phyloP scores from a whole-genome alignment of 2,888 invertebrate species.

The Agapetus fuscipes region DNA sequence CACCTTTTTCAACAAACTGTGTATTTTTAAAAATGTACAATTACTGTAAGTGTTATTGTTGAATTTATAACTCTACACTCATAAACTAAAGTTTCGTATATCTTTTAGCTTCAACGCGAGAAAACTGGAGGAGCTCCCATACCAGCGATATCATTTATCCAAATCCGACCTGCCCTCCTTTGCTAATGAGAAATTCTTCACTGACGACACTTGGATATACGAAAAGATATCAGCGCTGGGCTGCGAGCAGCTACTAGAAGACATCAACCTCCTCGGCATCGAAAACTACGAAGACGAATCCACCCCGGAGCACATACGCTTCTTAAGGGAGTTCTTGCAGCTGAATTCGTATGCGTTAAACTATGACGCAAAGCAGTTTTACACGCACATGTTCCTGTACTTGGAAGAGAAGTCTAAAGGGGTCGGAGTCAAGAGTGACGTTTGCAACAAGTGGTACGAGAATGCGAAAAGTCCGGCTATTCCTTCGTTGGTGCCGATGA shows the following conservation, averaged over 20 bases:
- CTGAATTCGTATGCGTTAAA: constrained; percentile 61
- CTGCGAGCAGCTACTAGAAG: constrained; percentile 67
- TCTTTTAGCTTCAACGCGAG: constrained; percentile 62
- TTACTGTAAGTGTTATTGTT: no score
- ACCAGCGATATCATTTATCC: constrained; percentile 56
- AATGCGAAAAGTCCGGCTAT: constrained; percentile 46
- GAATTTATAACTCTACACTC: no score
- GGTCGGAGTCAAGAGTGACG: constrained; percentile 23
- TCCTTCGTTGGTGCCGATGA: constrained; percentile 50
- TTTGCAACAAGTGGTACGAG: constrained; percentile 38
- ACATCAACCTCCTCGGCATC: constrained; percentile 50
- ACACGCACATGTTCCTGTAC: constrained; percentile 46
- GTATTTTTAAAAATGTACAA: no score
- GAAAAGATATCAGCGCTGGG: constrained; percentile 72
- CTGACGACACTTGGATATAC: constrained; percentile 67
- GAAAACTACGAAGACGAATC: constrained; percentile 28
- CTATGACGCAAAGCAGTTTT: constrained; percentile 76
- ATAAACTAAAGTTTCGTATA: no score
- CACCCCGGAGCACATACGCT: constrained; percentile 42
- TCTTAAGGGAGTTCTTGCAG: constrained; percentile 61
- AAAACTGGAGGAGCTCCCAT: constrained; percentile 75
- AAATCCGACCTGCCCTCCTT: constrained; percentile 46
- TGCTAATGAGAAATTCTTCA: constrained; percentile 59
- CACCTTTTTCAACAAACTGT: no score
- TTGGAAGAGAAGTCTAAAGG: constrained; percentile 13